Evolutionary conservation across 2,888 invertebrate species (phyloP).

Genomic region (Heliconius hortense): DNA sequence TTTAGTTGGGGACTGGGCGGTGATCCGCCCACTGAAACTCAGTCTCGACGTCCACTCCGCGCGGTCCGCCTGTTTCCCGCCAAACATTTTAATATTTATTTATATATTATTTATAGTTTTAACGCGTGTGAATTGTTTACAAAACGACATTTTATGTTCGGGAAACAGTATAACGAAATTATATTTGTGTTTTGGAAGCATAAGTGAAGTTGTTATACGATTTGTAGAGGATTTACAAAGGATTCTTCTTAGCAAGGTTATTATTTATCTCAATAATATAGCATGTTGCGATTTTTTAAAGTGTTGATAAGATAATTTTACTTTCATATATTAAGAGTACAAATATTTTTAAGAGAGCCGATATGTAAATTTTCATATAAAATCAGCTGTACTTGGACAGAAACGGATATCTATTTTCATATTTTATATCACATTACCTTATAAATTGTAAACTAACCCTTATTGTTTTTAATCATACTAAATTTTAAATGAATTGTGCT

Average conservation of each 20-base stretch:
- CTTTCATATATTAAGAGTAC: constrained; percentile 1
- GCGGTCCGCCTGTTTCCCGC: constrained; percentile 79
- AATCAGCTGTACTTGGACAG: not conserved
- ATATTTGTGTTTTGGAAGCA: constrained; percentile 59
- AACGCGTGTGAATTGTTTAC: constrained; percentile 50
- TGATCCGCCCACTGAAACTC: constrained; percentile 74
- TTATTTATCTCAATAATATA: constrained; percentile 38
- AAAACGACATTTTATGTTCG: constrained; percentile 50
- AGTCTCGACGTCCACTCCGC: constrained; percentile 82
- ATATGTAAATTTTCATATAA: not conserved
- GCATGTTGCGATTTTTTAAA: constrained; percentile 3
- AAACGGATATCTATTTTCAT: not conserved
- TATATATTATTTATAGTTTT: constrained; percentile 41
- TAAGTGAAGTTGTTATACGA: constrained; percentile 58
- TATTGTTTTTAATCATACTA: not conserved
- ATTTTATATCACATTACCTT: not conserved
- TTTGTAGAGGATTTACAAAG: constrained; percentile 56
- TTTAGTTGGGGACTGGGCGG: constrained; percentile 63
- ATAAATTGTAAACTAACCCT: not conserved
- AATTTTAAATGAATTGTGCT: not conserved
- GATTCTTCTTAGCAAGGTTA: constrained; percentile 64
- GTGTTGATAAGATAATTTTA: constrained; percentile 15
- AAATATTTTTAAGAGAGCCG: not conserved
- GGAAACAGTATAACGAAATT: constrained; percentile 58
- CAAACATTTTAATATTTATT: constrained; percentile 45